Evolutionary conservation across 2,797 vertebrate species (phyloP), one percentile per base, ranked within the genome.

Genomic region (Otus scops): DNA sequence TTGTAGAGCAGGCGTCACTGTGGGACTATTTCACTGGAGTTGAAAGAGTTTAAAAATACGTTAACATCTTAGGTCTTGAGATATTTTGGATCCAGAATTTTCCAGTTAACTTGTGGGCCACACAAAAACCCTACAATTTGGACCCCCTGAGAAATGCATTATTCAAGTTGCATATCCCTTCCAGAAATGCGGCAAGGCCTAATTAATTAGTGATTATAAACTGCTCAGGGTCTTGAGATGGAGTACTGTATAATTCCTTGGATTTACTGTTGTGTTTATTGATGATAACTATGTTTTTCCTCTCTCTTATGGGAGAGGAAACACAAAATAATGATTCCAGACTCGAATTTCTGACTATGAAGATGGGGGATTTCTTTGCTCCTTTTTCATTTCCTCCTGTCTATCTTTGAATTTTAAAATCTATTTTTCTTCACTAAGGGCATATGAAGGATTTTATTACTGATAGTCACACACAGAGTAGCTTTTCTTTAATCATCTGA

Each of bases 151-250:
- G 53, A 84, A 92, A 91, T 34, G 7, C 13, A 27, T 71, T 34
- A 81, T 81, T 92, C 27, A 78, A 57, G 17, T 48, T 83, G 24
- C 22, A 48, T 74, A 81, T 78, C 30, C 28, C 16, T 89, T 71
- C 79, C 54, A 85, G 75, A 77, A 92, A 85, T 86, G 68, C 53
- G 92, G 32, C 38, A 80, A 92, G 63, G 11, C 36, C 89, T 95
- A 92, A 88, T 93, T 95, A 92, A 80, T 93, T 81, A 89, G 69
- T 78, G 65, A 75, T 88, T 88, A 91, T 83, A 85, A 94, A 80
- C 36, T 65, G 9, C 27, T 75, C 53, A 64, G 45, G 24, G 27
- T 85, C 50, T 88, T 93, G 54, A 75, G 57, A 75, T 61, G 32
- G 34, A 48, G 11, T 68, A 16, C 10, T n/a, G 3, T 41, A 64